Evolutionary conservation across 2,888 invertebrate species (phyloP), one percentile per base, ranked within the genome.

Genomic region (Himalopsyche kuldschensis): DNA sequence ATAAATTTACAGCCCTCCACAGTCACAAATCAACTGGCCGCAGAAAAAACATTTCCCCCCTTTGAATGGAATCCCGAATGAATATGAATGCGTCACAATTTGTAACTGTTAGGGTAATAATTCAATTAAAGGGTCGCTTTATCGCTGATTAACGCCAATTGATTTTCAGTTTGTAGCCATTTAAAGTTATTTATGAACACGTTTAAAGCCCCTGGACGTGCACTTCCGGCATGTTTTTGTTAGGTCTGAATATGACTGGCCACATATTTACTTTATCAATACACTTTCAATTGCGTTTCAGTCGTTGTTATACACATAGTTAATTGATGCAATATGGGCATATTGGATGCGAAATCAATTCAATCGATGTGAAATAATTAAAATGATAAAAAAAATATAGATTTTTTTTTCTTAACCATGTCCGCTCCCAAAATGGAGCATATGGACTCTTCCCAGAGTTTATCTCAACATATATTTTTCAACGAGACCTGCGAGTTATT

Each of bases 81-180:
- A 31, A 24, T 31, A 78, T 78, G 78, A 46, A 78, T 78, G 47
- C 78, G 47, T 78, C 20, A 78, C 78, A 48, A 78, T 20, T 78
- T 78, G 78, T 48, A 47, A 20, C 47, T 27, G 75, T n/a, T 27
- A n/a, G 78, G 47, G 47, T 17, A 78, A 48, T 78, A 78, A 78
- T 48, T 78, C 78, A 78, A 46, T 78, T 46, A 24, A 20, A 24
- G 47, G 27, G 41, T 20, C 78, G 47, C 48, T 78, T 47, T 47
- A 78, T 78, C 27, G 48, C 78, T 78, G 78, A 78, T 78, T 78
- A 78, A 47, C 78, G 47, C 78, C 78, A 78, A 78, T 78, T 78
- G 78, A 48, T 78, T 78, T 77, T 24, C 30, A 75, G 55, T 55
- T 55, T 55, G 55, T 10, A 6, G 55, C 24, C 55, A 55, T 55